Conservation (phyloP, 2,888 invertebrate genomes). For the Geotrupes spiniger region DNA sequence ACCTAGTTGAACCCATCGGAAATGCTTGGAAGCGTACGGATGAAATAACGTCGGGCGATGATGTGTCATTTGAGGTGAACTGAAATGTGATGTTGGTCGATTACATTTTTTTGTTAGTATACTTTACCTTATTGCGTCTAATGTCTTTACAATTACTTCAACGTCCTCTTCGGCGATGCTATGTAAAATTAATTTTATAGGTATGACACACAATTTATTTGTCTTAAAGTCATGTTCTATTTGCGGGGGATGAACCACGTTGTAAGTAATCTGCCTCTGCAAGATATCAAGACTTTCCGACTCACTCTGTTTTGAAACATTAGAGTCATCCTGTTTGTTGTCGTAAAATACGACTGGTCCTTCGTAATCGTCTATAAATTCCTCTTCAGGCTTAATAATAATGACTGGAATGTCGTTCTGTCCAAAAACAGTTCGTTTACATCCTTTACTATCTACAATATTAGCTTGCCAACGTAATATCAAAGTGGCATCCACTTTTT, state of each 20-base stretch:
- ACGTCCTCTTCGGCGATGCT: constrained; percentile 61
- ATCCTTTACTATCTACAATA: constrained; percentile 53
- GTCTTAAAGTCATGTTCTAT: constrained; percentile 63
- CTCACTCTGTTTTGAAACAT: constrained; percentile 36
- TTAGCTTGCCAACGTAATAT: constrained; percentile 46
- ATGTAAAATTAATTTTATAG: constrained; percentile 64
- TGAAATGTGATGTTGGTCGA: constrained; percentile 15
- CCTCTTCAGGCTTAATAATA: constrained; percentile 33
- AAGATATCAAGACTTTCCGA: constrained; percentile 20
- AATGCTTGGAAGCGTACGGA: constrained; percentile 43
- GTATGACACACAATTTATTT: constrained; percentile 63
- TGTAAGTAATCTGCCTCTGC: constrained; percentile 56
- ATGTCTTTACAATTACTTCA: constrained; percentile 60
- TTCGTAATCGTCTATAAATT: constrained; percentile 37
- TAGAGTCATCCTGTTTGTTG: constrained; percentile 42
- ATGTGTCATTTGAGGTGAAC: constrained; percentile 15
- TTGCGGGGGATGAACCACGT: constrained; percentile 57
- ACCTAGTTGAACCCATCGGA: constrained; percentile 45
- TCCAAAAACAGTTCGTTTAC: constrained; percentile 59
- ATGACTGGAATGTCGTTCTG: constrained; percentile 51
- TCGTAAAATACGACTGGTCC: constrained; percentile 51
- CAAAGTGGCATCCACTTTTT: constrained; percentile 41
- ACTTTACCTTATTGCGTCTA: constrained; percentile 58
- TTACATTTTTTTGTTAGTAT: constrained; percentile 9
- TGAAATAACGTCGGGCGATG: constrained; percentile 31